Evolutionary conservation across 2,113 vertebrate genomes (phyloP).

Genomic region (Nymphicus hollandicus): DNA sequence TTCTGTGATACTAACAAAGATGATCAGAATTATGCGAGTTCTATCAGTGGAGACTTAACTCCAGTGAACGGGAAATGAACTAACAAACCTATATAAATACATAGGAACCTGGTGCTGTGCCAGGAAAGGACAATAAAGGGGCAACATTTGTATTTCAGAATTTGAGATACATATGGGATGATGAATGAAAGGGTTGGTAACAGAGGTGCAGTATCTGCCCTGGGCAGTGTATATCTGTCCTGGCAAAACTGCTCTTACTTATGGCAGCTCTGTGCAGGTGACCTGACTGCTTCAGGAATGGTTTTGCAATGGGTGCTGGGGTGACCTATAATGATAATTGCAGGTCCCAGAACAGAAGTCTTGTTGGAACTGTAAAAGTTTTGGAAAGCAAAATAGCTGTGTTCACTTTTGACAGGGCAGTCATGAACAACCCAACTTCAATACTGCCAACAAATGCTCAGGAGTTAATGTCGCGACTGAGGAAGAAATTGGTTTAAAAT

Average conservation of each 20-base stretch:
- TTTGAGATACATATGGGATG: background rate
- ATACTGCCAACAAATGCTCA: background rate
- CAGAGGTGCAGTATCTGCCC: background rate
- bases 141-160: background rate
- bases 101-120: rapidly evolving
- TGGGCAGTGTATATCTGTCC: too few species aligned
- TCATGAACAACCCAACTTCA: background rate
- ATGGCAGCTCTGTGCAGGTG: background rate
- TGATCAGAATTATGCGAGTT: rapidly evolving
- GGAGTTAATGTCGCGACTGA: background rate
- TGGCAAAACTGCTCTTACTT: background rate
- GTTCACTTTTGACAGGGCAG: background rate
- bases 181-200: background rate
- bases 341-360: background rate
- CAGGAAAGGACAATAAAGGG: background rate
- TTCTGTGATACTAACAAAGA: background rate
- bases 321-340: rapidly evolving
- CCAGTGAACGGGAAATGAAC: background rate
- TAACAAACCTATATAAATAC: background rate
- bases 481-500: background rate
- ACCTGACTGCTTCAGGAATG: background rate
- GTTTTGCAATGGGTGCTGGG: background rate
- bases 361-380: background rate
- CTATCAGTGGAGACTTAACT: background rate
- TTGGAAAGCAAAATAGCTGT: background rate